Base-by-base conservation (phyloP, 2,888 invertebrate species). In the Aproaerema taeniolella region DNA sequence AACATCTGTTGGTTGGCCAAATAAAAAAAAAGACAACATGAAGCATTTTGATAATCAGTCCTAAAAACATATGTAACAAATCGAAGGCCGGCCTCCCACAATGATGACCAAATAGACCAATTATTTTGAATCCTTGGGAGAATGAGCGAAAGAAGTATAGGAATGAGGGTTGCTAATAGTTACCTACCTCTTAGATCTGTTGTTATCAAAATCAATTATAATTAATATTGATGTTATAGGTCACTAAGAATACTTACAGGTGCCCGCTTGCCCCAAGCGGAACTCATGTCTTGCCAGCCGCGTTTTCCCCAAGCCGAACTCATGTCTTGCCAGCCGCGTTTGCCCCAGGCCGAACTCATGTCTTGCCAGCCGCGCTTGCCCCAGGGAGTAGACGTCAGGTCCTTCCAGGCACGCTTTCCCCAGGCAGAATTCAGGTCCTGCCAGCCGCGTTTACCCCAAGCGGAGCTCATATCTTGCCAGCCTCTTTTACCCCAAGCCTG, bases 391-490 rank as follows among this genome's bases (percentile, higher is more conserved):
- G 50, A 67, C 55, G 88, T 88, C 44, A 91, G 63, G 56, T 88
- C 89, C 33, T 79, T 79, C 91, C 90, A 91, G 11, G 83, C 89
- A 1, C 90, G 71, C 47, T 90, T 90, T 34, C 89, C 90, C 89
- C 89, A 89, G 9, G 85, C 82, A 0, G 77, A 74, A 55, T 83
- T 85, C 25, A 88, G 61, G 50, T 87, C 88, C 51, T 88, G 87
- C 90, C 90, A 90, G 13, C 83, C 89, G 15, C 90, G 74, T 54
- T 91, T 91, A 31, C 90, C 90, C 87, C 88, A 88, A 41, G 83
- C 86, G 0, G 76, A 71, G 26, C 65, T 66, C 50, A 78, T 57
- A 46, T 70, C 73, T 52, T 80, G 75, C 88, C 88, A 88, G 30
- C 78, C 87, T 25, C 42, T 17, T 24, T 41, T 41, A 11, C 41